Evolutionary conservation across 2,797 vertebrate species (phyloP).

Genomic region (Tapirus indicus): DNA sequence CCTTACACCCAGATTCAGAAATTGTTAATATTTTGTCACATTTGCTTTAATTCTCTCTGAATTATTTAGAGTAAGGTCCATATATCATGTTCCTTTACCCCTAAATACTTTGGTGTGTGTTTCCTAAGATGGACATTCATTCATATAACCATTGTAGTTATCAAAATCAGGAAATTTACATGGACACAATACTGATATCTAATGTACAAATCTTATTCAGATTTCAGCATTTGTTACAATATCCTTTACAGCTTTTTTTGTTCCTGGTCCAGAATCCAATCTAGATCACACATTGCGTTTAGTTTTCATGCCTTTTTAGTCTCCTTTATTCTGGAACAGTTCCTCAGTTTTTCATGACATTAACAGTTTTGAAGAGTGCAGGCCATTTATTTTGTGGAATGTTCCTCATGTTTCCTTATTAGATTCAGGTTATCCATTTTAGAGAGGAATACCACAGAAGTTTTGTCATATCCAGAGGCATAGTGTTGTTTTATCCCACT

Average conservation of each 20-base stretch:
- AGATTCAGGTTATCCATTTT: background rate
- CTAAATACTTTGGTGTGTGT: background rate
- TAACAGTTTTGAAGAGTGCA: background rate
- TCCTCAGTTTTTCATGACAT: background rate
- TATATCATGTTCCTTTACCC: background rate
- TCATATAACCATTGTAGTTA: background rate
- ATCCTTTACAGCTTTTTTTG: background rate
- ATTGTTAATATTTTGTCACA: background rate
- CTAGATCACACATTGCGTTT: background rate
- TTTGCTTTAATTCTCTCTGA: background rate
- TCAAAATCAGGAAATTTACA: background rate
- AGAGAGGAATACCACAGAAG: background rate
- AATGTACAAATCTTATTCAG: background rate
- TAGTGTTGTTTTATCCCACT: background rate
- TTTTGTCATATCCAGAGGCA: background rate
- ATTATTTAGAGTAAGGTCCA: background rate
- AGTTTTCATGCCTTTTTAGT: background rate
- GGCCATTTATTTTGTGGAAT: background rate
- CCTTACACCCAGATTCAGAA: background rate
- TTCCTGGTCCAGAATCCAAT: background rate
- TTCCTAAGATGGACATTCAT: background rate
- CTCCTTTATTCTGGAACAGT: background rate
- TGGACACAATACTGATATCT: background rate
- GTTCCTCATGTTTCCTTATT: background rate
- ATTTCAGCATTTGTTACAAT: background rate